These are phyloP conservation scores for Perizoma affinitatum DNA, from an alignment of 2,888 invertebrate genomes.

Conservation along the genomic window DNA sequence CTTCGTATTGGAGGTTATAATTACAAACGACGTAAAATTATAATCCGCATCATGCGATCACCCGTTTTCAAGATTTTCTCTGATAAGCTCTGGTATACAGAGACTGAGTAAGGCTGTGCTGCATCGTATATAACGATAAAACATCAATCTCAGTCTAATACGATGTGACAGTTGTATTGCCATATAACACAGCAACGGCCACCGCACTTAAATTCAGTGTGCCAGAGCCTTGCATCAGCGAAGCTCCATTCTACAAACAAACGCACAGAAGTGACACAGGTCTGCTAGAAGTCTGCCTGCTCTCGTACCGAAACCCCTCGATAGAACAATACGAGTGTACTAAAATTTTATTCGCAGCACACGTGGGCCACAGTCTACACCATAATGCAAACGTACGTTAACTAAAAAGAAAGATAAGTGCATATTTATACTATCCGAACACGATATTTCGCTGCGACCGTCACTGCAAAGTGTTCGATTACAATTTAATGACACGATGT, in stretches of 20 bases:
- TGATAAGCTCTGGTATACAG: too few relatives aligned
- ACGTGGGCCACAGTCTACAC: slow-evolving; percentile 73
- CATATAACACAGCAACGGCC: too few relatives aligned
- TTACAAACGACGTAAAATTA: too few relatives aligned
- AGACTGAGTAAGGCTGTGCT: too few relatives aligned
- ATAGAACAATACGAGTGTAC: slow-evolving; percentile 75
- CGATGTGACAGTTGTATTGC: too few relatives aligned
- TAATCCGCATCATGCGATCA: too few relatives aligned
- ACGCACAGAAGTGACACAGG: slow-evolving; percentile 1
- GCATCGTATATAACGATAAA: too few relatives aligned
- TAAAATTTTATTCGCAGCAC: slow-evolving; percentile 82
- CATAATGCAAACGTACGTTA: slow-evolving; percentile 80
- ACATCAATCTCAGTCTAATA: too few relatives aligned
- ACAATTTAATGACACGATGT: slow-evolving; percentile 81
- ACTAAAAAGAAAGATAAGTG: slow-evolving; percentile 83
- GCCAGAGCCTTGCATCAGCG: too few relatives aligned
- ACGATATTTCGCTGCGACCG: slow-evolving; percentile 78
- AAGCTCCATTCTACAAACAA: background rate
- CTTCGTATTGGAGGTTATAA: too few relatives aligned
- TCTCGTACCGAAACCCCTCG: slow-evolving; percentile 53
- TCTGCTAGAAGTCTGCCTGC: slow-evolving; percentile 46
- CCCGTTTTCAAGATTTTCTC: too few relatives aligned
- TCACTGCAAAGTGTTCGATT: slow-evolving; percentile 82
- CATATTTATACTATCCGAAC: slow-evolving; percentile 80
- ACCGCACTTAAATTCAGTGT: too few relatives aligned